Conservation (phyloP, 2,888 invertebrate genomes). For the Drosophila kuntzei region DNA sequence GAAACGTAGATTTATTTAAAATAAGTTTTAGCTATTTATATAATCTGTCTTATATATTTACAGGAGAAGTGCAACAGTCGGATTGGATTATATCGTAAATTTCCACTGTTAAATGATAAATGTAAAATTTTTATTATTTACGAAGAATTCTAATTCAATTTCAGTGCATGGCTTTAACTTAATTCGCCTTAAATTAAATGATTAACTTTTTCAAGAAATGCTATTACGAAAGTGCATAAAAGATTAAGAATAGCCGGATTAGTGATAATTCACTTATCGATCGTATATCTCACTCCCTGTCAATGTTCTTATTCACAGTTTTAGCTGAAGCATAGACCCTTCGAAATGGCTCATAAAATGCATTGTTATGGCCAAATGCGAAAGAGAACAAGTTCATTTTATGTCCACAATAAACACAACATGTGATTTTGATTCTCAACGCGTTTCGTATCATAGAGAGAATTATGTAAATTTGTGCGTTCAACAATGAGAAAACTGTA, state of each 20-base stretch:
- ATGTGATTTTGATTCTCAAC: slow-evolving; percentile 67
- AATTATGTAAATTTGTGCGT: slow-evolving; percentile 71
- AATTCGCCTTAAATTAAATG: neutral
- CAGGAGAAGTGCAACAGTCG: no score
- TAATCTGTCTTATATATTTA: neutral
- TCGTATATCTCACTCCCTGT: slow-evolving; percentile 1
- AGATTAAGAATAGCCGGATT: slow-evolving; percentile 18
- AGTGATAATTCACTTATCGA: slow-evolving; percentile 36
- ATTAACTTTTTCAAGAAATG: neutral
- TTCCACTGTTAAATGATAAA: neutral
- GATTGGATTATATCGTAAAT: no score
- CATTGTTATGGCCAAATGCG: slow-evolving; percentile 44
- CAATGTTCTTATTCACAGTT: slow-evolving; percentile 12
- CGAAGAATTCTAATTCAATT: neutral
- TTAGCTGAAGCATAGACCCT: slow-evolving; percentile 8
- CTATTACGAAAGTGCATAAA: slow-evolving; percentile 8
- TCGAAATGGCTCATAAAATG: slow-evolving; percentile 45
- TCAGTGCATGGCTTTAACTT: neutral
- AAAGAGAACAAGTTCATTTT: slow-evolving; percentile 58
- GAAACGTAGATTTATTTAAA: neutral
- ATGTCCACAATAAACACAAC: slow-evolving; percentile 60
- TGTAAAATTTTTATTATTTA: neutral
- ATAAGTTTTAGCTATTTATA: neutral
- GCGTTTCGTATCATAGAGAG: slow-evolving; percentile 44
- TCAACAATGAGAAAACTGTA: slow-evolving; percentile 75